phyloP scores from a whole-genome alignment of 1,140 invertebrate genomes.

The Lepidurus apus region DNA sequence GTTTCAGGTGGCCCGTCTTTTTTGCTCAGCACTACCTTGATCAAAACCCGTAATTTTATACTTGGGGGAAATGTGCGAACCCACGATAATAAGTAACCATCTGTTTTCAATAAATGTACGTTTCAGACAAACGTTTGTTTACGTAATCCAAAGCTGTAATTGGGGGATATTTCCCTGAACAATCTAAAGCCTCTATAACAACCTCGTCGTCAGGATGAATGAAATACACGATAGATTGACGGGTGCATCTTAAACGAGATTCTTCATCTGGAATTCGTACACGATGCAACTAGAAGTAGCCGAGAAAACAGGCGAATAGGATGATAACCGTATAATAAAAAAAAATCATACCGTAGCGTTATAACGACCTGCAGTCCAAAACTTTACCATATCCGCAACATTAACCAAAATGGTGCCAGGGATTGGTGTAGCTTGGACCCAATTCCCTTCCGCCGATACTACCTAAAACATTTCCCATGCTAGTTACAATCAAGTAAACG shows the following conservation, averaged over 20 bases:
- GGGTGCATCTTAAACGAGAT: constrained; percentile 52
- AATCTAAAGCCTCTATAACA: constrained; percentile 52
- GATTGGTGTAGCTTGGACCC: constrained; percentile 67
- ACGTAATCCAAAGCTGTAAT: constrained; percentile 26
- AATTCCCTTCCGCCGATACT: constrained; percentile 54
- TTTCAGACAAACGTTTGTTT: background rate
- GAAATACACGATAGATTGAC: constrained; percentile 70
- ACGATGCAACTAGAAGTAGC: constrained; percentile 56
- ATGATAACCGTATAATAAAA: background rate
- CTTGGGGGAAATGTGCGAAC: too few relatives aligned
- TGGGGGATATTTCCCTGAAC: constrained; percentile 25
- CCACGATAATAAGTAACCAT: background rate
- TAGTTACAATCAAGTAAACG: background rate
- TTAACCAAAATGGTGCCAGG: constrained; percentile 71
- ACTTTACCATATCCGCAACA: constrained; percentile 66
- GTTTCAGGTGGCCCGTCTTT: too few relatives aligned
- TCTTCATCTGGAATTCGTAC: constrained; percentile 62
- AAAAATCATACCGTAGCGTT: constrained; percentile 57
- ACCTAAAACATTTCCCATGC: background rate
- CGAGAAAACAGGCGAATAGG: background rate
- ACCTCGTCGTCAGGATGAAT: constrained; percentile 63
- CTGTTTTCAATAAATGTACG: background rate
- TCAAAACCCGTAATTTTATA: too few relatives aligned
- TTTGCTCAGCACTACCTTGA: too few relatives aligned
- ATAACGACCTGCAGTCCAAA: constrained; percentile 65